phyloP scores from a whole-genome alignment of 2,888 invertebrate genomes.

The Amiota communis region DNA sequence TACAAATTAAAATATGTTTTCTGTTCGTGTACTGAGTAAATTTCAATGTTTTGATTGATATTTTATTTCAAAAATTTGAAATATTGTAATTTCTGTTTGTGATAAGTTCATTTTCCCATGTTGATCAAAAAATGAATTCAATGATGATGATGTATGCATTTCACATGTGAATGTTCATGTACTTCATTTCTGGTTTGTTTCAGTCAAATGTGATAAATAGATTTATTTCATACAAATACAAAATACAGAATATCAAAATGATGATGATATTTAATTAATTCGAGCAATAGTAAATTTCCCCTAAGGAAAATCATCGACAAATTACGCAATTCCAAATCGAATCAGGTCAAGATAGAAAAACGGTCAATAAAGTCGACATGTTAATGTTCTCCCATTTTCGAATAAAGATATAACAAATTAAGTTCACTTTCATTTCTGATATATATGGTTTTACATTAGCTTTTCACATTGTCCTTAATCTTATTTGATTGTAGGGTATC shows the following conservation, averaged over 20 bases:
- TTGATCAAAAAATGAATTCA: no score
- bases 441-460: neutral
- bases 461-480: neutral
- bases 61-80: no score
- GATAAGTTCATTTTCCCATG: no score
- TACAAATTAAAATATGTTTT: no score
- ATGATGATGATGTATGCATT: no score
- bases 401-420: neutral
- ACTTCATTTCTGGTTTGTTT: no score
- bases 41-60: no score
- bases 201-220: neutral
- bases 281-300: slow-evolving; percentile 4
- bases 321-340: neutral
- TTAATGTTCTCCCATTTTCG: neutral
- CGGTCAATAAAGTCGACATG: neutral
- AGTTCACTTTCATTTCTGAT: neutral
- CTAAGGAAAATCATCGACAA: neutral
- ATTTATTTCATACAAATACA: neutral
- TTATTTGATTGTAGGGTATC: neutral
- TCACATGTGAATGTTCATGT: no score
- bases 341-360: neutral
- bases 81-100: no score
- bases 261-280: slow-evolving; percentile 18
- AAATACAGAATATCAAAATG: neutral
- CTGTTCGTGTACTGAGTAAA: no score